A percentile compares a stretch with the other conserved stretches of the same genome.
phyloP scores from a whole-genome alignment of 1,140 invertebrate species.

The Drosophila navojoa region DNA sequence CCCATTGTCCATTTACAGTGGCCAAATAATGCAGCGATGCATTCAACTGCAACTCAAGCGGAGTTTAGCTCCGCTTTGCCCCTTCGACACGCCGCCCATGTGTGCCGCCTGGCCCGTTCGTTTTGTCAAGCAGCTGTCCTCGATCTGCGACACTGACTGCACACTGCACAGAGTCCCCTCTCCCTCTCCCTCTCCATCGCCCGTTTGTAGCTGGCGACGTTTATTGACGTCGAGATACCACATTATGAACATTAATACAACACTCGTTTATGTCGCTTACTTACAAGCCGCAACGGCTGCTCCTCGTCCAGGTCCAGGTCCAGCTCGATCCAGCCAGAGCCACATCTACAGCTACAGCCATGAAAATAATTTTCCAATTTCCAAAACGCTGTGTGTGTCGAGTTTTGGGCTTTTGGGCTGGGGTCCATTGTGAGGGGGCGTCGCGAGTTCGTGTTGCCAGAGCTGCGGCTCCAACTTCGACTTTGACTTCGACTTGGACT shows the following conservation, averaged over 20 bases:
- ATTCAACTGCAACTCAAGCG: conserved; percentile 6
- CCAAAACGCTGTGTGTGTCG: conserved; percentile 75
- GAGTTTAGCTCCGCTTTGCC: neutral
- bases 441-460: conserved; percentile 58
- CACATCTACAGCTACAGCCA: conserved; percentile 31
- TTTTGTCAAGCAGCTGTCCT: conserved; percentile 68
- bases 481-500: conserved; percentile 31
- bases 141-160: conserved; percentile 40
- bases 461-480: conserved; percentile 27
- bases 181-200: too few species aligned
- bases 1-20: conserved; percentile 19
- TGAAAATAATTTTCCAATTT: conserved; percentile 82
- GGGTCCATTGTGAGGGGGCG: conserved; percentile 64
- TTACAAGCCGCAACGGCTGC: conserved; percentile 61
- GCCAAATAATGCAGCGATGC: conserved; percentile 12
- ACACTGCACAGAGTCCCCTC: neutral
- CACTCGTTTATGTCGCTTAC: conserved; percentile 83
- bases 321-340: neutral
- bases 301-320: conserved; percentile 29
- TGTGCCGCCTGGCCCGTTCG: conserved; percentile 16
- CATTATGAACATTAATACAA: conserved; percentile 84
- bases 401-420: conserved; percentile 17
- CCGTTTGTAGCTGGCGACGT: conserved; percentile 60
- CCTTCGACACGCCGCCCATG: neutral
- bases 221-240: conserved; percentile 83